phyloP scores from a whole-genome alignment of 2,797 vertebrate genomes.

The Sebastes steindachneri region DNA sequence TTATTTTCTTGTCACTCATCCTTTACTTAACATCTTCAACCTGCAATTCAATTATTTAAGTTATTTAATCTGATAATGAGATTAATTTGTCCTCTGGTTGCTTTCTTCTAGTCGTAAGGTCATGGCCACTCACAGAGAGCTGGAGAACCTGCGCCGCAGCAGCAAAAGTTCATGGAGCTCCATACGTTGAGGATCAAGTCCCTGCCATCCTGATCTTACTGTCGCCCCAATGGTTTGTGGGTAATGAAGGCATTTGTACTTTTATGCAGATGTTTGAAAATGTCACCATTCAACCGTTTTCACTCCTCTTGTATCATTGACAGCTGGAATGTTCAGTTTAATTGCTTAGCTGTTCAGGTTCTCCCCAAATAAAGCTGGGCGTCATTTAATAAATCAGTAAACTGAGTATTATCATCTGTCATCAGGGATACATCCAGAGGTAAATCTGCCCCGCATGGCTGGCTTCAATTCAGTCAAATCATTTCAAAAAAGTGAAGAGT shows the following conservation, averaged over 20 bases:
- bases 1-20: neutral
- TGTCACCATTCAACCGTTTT: neutral
- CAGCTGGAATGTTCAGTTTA: neutral
- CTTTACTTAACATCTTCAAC: neutral
- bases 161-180: slow-evolving; percentile 47
- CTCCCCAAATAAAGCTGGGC: slow-evolving; percentile 29
- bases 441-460: neutral
- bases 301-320: neutral
- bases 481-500: neutral
- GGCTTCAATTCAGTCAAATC: neutral
- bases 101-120: slow-evolving; percentile 79
- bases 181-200: neutral
- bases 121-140: slow-evolving; percentile 85
- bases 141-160: slow-evolving; percentile 76
- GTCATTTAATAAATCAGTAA: neutral
- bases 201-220: slow-evolving; percentile 1
- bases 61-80: neutral
- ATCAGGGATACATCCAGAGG: neutral
- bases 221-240: slow-evolving; percentile 6
- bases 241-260: neutral
- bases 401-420: neutral
- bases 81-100: neutral
- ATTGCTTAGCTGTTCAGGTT: neutral
- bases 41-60: neutral
- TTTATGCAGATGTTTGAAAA: neutral